Conservation (phyloP, 2,888 invertebrate species). For the Pachliopta kotzebuea region DNA sequence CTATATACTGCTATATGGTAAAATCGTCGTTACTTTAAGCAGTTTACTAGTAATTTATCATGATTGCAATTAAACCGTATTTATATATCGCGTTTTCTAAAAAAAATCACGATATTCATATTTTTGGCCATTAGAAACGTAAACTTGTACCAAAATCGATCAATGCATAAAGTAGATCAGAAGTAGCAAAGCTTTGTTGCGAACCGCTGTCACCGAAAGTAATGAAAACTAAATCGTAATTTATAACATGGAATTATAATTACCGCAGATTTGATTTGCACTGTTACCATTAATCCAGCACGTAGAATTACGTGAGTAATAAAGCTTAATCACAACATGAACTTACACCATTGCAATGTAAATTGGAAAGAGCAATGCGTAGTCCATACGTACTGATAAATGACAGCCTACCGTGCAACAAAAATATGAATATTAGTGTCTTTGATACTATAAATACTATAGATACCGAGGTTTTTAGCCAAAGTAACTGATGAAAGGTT, state of each 20-base stretch:
- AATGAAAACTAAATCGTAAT: not conserved
- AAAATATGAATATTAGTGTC: conserved; percentile 77
- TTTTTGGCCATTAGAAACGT: conserved; percentile 54
- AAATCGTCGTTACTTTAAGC: not conserved
- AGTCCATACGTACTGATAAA: conserved; percentile 48
- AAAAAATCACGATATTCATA: conserved; percentile 69
- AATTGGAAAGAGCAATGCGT: conserved; percentile 3
- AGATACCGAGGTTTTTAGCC: conserved; percentile 30
- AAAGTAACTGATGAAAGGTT: conserved; percentile 3
- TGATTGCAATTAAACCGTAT: no score
- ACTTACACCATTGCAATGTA: conserved; percentile 3
- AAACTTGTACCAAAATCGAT: conserved; percentile 6
- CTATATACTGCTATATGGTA: not conserved
- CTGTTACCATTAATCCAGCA: conserved; percentile 11
- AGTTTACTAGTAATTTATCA: no score
- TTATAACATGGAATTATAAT: not conserved
- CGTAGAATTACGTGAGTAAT: conserved; percentile 17
- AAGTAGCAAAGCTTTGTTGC: conserved; percentile 22
- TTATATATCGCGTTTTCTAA: conserved; percentile 8
- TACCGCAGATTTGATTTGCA: conserved; percentile 17
- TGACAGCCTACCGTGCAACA: conserved; percentile 70
- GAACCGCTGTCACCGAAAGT: conserved; percentile 13
- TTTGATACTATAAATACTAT: conserved; percentile 40
- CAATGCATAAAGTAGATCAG: conserved; percentile 11
- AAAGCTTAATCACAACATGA: conserved; percentile 3